These are phyloP conservation scores for Trisateles emortualis DNA, from an alignment of 2,888 invertebrate genomes.

Conservation along the genomic window DNA sequence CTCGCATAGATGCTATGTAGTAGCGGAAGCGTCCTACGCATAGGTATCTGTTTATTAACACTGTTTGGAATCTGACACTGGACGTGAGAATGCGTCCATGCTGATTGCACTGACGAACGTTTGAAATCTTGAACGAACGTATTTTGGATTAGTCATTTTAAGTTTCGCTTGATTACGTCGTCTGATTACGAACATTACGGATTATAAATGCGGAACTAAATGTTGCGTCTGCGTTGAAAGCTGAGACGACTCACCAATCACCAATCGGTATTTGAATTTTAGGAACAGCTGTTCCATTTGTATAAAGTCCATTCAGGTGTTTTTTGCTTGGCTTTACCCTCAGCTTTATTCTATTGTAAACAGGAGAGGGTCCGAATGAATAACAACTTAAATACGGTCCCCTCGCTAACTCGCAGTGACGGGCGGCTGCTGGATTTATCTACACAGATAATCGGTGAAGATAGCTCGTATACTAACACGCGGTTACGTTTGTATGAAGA, in stretches of 20 bases:
- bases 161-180: conserved; percentile 37
- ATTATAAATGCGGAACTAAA: conserved; percentile 46
- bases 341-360: conserved; percentile 44
- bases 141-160: conserved; percentile 40
- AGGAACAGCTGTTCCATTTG: conserved; percentile 44
- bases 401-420: conserved; percentile 57
- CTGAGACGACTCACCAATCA: conserved; percentile 27
- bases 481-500: conserved; percentile 44
- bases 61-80: conserved; percentile 59
- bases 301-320: conserved; percentile 26
- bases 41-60: conserved; percentile 56
- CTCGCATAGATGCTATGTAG: conserved; percentile 49
- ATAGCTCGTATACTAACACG: conserved; percentile 45
- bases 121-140: conserved; percentile 38
- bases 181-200: conserved; percentile 33
- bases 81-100: conserved; percentile 44
- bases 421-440: conserved; percentile 69
- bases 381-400: conserved; percentile 66
- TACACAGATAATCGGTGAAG: conserved; percentile 68
- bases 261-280: conserved; percentile 26
- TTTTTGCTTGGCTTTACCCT: conserved; percentile 44
- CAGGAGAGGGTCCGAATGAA: conserved; percentile 63
- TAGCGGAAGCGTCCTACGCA: conserved; percentile 67
- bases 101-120: conserved; percentile 41
- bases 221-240: conserved; percentile 28